Conservation (phyloP, 2,888 invertebrate species). For the Morpho achilles region DNA sequence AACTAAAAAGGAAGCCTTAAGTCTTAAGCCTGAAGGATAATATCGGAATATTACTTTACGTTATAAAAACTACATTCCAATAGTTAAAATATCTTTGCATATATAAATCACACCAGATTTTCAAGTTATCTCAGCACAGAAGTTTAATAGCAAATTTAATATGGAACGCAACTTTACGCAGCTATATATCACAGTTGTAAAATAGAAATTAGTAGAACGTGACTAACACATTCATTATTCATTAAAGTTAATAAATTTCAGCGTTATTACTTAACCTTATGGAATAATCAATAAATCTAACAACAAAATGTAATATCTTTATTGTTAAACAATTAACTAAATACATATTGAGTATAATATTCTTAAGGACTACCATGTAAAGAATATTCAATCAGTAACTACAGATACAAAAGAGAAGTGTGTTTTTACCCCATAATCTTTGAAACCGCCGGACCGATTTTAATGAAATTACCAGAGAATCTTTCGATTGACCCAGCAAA, state of each 20-base stretch:
- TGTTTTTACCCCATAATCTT: too few relatives aligned
- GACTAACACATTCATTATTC: conserved; percentile 27
- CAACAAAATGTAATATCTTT: conserved; percentile 1
- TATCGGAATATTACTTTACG: too few relatives aligned
- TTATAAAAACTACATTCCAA: too few relatives aligned
- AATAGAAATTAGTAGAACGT: conserved; percentile 26
- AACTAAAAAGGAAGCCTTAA: neutral
- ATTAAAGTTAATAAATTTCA: conserved; percentile 27
- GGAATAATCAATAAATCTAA: conserved; percentile 15
- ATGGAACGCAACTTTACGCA: conserved; percentile 17
- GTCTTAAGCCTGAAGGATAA: too few relatives aligned
- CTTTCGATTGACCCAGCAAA: too few relatives aligned
- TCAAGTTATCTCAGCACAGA: neutral
- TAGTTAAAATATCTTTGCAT: neutral
- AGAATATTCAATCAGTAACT: too few relatives aligned
- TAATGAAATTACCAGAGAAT: too few relatives aligned
- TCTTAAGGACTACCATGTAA: too few relatives aligned
- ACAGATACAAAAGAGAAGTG: too few relatives aligned
- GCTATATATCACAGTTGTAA: conserved; percentile 24
- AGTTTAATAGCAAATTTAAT: conserved; percentile 27
- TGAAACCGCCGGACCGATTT: too few relatives aligned
- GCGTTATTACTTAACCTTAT: conserved; percentile 17
- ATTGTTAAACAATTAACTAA: neutral
- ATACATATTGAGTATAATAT: neutral
- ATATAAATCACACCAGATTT: neutral